Conservation (phyloP, 2,113 vertebrate species). For the Caretta caretta region DNA sequence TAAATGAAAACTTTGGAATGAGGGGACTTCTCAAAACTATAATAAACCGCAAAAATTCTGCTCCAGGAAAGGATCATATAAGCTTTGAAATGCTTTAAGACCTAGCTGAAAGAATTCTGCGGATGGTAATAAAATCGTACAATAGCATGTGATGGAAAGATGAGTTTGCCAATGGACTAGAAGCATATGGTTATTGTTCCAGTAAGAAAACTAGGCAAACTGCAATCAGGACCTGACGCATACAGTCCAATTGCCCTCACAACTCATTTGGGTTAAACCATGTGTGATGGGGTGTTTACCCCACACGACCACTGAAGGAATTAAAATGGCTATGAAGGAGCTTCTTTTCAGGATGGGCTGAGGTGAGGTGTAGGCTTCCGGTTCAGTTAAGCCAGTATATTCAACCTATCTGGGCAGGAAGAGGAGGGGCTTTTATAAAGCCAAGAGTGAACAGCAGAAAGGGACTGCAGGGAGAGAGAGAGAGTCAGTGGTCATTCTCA, state of each 20-base stretch:
- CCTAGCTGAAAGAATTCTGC: background rate
- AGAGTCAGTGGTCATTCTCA: background rate
- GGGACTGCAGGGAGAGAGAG: background rate
- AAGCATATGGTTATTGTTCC: background rate
- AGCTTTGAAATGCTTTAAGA: background rate
- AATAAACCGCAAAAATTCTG: background rate
- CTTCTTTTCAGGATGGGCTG: background rate
- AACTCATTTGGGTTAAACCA: background rate
- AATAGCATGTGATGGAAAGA: too few relatives aligned
- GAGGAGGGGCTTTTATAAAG: background rate
- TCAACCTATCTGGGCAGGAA: background rate
- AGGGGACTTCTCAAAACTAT: background rate
- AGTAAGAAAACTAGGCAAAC: background rate
- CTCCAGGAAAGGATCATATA: background rate
- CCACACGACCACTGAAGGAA: background rate
- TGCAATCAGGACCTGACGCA: background rate
- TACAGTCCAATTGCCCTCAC: background rate
- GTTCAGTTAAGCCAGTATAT: background rate
- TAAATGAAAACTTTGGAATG: background rate
- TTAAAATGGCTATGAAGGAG: background rate
- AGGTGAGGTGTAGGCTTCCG: background rate
- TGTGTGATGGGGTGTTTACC: background rate
- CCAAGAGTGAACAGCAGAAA: background rate
- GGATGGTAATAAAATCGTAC: background rate
- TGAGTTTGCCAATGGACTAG: background rate